Percentiles rank a stretch among this genome's conserved stretches.
These are phyloP conservation scores for Cephus rjabovi DNA, from an alignment of 2,888 invertebrate genomes.

Conservation along the genomic window DNA sequence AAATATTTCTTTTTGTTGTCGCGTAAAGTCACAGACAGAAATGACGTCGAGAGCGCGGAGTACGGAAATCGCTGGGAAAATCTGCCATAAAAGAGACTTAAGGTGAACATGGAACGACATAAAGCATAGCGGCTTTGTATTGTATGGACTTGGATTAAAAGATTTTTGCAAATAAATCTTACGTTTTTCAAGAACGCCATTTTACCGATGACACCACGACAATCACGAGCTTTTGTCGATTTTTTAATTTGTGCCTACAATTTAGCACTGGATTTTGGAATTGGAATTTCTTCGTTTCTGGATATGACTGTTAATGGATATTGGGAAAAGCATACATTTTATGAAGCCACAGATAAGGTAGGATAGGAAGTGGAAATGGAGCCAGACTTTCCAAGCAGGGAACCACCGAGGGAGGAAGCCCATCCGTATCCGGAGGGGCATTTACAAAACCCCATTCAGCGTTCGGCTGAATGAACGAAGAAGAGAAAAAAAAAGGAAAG, in stretches of 20 bases:
- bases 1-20: background rate
- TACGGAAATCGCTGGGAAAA: background rate
- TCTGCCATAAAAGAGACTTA: background rate
- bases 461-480: constrained; percentile 26
- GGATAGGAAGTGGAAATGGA: constrained; percentile 25
- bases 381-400: constrained; percentile 29
- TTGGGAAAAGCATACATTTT: background rate
- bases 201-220: too few relatives aligned
- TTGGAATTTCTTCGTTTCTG: background rate
- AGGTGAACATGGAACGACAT: background rate
- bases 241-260: too few relatives aligned
- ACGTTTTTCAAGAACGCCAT: too few relatives aligned
- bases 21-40: background rate
- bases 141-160: too few relatives aligned
- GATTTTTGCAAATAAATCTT: too few relatives aligned
- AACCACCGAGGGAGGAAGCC: constrained; percentile 36
- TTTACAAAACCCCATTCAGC: constrained; percentile 41
- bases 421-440: constrained; percentile 39
- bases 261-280: background rate
- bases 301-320: background rate
- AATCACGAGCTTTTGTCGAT: too few relatives aligned
- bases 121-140: background rate
- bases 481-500: constrained; percentile 12
- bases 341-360: constrained; percentile 20
- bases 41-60: background rate